Conservation (phyloP, 2,888 invertebrate species). For the Thecophora atra region DNA sequence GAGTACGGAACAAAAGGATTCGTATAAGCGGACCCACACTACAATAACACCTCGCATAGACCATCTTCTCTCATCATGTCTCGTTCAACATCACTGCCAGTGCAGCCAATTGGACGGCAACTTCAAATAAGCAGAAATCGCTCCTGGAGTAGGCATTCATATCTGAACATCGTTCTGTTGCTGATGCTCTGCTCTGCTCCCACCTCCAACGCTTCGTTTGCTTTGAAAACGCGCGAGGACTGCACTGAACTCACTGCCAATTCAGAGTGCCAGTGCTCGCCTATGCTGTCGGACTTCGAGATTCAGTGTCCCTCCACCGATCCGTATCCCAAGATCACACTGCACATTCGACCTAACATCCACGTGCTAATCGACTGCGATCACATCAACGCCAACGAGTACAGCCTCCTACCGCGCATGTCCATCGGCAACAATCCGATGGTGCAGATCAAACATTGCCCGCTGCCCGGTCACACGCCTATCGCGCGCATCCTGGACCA, state of each 20-base stretch:
- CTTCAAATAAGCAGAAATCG: not conserved
- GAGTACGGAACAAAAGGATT: not conserved
- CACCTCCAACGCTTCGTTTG: constrained; percentile 41
- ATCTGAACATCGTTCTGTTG: constrained; percentile 3
- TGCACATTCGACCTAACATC: constrained; percentile 56
- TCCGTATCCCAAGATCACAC: constrained; percentile 53
- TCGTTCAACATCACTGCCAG: not conserved
- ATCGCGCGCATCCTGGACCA: constrained; percentile 63
- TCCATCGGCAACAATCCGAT: constrained; percentile 56
- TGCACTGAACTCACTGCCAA: constrained; percentile 54
- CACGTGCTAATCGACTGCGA: constrained; percentile 62
- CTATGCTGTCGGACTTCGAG: constrained; percentile 58
- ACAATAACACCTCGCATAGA: not conserved
- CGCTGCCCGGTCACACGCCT: constrained; percentile 65
- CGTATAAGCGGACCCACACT: not conserved
- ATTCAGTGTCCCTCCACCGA: constrained; percentile 58
- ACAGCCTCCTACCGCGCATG: constrained; percentile 57
- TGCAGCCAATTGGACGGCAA: not conserved
- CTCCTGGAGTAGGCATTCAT: not conserved
- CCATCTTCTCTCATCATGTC: not conserved
- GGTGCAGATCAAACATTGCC: constrained; percentile 62
- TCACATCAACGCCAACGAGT: constrained; percentile 56
- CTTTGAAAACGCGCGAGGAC: constrained; percentile 52
- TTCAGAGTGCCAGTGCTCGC: constrained; percentile 58
- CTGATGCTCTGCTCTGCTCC: not conserved